Percentiles rank a stretch among this genome's conserved stretches.
phyloP scores from a whole-genome alignment of 2,113 vertebrate species.

The Chaetura pelagica region DNA sequence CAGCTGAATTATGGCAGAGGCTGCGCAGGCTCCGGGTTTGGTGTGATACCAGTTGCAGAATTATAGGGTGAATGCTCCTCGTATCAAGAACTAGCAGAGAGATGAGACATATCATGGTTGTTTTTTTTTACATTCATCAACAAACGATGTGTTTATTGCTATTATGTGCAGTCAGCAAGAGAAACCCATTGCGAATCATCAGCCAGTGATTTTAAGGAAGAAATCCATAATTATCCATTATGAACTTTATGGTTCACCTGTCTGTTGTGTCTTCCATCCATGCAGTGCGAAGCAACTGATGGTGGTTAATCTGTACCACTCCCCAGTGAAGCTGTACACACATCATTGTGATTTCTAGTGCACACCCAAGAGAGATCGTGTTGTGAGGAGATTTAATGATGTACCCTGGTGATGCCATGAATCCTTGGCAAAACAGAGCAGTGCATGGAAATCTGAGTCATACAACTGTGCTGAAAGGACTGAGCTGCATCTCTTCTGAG shows the following conservation, averaged over 20 bases:
- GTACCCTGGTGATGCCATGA: background rate
- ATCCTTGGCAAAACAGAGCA: background rate
- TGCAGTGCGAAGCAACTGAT: background rate
- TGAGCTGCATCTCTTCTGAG: background rate
- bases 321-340: background rate
- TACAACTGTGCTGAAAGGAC: background rate
- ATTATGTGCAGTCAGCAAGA: rapidly evolving
- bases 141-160: background rate
- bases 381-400: background rate
- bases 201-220: background rate
- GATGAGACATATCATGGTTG: background rate
- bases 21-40: background rate
- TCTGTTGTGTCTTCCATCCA: background rate
- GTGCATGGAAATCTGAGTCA: background rate
- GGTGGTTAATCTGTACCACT: background rate
- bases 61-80: background rate
- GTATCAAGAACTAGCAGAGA: background rate
- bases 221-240: background rate
- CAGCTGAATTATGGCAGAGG: background rate
- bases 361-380: background rate
- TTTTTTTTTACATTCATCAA: background rate
- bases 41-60: background rate
- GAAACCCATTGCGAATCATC: background rate
- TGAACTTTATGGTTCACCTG: background rate
- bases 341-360: background rate